Evolutionary conservation across 2,113 vertebrate genomes (phyloP), one percentile per base, ranked within the genome.

Genomic region (Varanus komodoensis): DNA sequence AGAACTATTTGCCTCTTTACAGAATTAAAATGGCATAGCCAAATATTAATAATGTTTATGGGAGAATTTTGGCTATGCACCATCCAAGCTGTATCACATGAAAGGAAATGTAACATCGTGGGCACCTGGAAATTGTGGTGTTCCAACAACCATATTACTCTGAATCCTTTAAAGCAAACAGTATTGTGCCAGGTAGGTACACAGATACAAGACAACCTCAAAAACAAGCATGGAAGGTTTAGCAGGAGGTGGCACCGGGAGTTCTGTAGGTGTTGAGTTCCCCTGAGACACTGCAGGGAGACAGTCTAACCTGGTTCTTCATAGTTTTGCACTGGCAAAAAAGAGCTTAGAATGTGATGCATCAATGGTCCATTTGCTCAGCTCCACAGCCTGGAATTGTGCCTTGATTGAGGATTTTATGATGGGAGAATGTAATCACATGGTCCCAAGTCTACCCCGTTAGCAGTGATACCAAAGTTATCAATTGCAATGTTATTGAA

Each of bases 241-340:
- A 4, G 34, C 74, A 90, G 89, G 89, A 90, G 80, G 83, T 86
- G 75, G 52, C 34, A 69, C 61, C 2, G n/a, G 74, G 82, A 74
- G 73, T 86, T 86, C 61, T 85, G 83, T 86, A 86, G 82, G 83
- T 85, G 74, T 78, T 54, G n/a, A 68, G 29, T 50, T 80, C 77
- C 83, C 50, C 77, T 48, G 83, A 86, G 64, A 79, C 48, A 52
- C 44, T 38, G 17, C n/a, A 57, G 83, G 52, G 57, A 86, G 8
- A 32, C 15, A 32, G 9, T 69, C 75, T 29, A 80, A 61, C 11
- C 52, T 34, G 27, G 4, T 32, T 50, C 86, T 25, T 68, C 61
- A n/a, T 77, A 48, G 61, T 14, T 79, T 38, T 27, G n/a, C 17
- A 32, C 21, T n/a, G 75, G 29, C 61, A 69, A 69, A 68, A 23